Percentiles rank a stretch among this genome's conserved stretches.
phyloP scores from a whole-genome alignment of 2,797 vertebrate species.

The Gila robusta region DNA sequence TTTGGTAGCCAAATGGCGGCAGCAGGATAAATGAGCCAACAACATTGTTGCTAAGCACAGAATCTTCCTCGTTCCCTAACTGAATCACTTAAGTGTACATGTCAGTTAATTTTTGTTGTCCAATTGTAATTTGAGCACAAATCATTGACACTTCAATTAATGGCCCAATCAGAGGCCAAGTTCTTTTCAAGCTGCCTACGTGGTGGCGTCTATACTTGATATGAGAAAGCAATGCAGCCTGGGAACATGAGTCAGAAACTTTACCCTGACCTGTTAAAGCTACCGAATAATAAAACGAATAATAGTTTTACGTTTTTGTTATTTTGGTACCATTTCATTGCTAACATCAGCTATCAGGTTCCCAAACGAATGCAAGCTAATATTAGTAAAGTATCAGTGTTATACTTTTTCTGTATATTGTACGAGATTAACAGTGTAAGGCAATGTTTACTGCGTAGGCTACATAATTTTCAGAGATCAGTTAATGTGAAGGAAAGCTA shows the following conservation, averaged over 20 bases:
- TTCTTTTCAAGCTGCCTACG: not conserved
- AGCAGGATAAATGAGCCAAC: slow-evolving; percentile 17
- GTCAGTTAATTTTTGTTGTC: not conserved
- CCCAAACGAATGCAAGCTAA: not conserved
- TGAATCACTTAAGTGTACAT: slow-evolving; percentile 16
- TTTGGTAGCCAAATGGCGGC: slow-evolving; percentile 22
- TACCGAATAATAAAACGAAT: too few relatives aligned
- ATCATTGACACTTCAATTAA: slow-evolving; percentile 21
- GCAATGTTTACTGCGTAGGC: too few relatives aligned
- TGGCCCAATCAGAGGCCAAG: slow-evolving; percentile 8
- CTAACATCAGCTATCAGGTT: too few relatives aligned
- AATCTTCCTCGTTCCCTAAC: not conserved
- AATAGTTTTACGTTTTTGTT: too few relatives aligned
- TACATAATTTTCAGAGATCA: too few relatives aligned
- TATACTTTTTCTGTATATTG: too few relatives aligned
- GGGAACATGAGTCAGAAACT: slow-evolving; percentile 5
- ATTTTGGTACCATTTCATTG: too few relatives aligned
- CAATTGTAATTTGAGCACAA: not conserved
- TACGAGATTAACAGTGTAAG: too few relatives aligned
- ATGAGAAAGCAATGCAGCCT: slow-evolving; percentile 18
- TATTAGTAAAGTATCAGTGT: not conserved
- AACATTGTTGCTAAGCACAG: slow-evolving; percentile 9
- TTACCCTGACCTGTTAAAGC: slow-evolving; percentile 2
- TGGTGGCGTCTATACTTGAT: not conserved
- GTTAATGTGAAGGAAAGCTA: too few relatives aligned